Evolutionary conservation across 2,113 vertebrate species (phyloP), one percentile per base, ranked within the genome.

Genomic region (Neolamprologus cancellatus): DNA sequence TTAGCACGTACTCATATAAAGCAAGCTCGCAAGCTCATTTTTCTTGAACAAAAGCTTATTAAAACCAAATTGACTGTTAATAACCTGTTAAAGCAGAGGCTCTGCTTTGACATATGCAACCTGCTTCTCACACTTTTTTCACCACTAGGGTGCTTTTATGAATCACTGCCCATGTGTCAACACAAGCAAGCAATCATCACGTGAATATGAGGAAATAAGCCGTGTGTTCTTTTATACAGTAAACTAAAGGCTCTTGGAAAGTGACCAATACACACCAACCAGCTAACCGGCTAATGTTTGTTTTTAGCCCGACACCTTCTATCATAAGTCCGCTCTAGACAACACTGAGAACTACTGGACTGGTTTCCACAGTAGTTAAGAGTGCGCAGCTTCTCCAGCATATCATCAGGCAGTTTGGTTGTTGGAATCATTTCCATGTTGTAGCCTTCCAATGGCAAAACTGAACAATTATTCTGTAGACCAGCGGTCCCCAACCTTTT

Each of bases 401-500:
- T 25, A 74, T 44, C 13, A 44, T 5, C 41, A 46, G 20, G 8
- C 23, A 13, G 14, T n/a, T 48, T 76, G 41, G 41, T 12, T 76
- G 41, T 5, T 76, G 23, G 69, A 46, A 28, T 76, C 0, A 48
- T 30, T 48, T 76, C 25, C 44, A 30, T 13, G 9, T 30, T 30
- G 69, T 48, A 48, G 36, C 69, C 41, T 30, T 12, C 23, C 9
- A 76, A 48, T 76, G 23, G 3, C 4, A 76, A 46, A 48, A 2
- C 44, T 48, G 41, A 76, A 48, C 69, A 8, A 76, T 48, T 76
- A 28, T 7, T 30, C 25, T 76, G 10, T 12, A 48, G 23, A 30
- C 10, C 14, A 15, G 44, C 1, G 14, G 44, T 46, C 44, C 0
- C 44, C 44, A 46, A 46, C 0, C 44, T 15, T 46, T 46, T 46